Percentiles rank a stretch among this genome's conserved stretches.
Conservation (phyloP, 2,113 vertebrate genomes). For the Hypomesus transpacificus region DNA sequence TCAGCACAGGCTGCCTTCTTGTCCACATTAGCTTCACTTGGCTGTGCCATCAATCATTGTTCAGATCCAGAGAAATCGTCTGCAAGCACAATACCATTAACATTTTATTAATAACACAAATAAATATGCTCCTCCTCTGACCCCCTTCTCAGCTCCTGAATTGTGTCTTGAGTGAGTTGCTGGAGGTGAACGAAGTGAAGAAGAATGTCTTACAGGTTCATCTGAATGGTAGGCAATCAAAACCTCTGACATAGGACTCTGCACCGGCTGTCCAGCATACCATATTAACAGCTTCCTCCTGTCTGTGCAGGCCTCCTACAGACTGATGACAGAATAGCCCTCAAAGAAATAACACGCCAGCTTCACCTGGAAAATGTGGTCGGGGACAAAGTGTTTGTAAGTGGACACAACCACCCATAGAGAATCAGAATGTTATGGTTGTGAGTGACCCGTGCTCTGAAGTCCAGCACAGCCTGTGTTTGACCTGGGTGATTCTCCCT, state of each 20-base stretch:
- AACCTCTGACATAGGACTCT: too few species aligned
- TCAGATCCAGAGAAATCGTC: too few species aligned
- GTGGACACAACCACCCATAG: slow-evolving; percentile 45
- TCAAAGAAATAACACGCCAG: slow-evolving; percentile 95
- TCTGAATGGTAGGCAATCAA: slow-evolving; percentile 81
- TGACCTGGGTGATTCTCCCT: slow-evolving; percentile 1
- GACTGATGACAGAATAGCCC: slow-evolving; percentile 85
- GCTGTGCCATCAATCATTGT: too few species aligned
- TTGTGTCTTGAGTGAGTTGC: slow-evolving; percentile 80
- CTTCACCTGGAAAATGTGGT: slow-evolving; percentile 92
- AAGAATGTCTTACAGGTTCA: slow-evolving; percentile 85
- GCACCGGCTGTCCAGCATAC: neutral
- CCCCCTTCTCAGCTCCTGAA: slow-evolving; percentile 76
- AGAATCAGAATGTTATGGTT: neutral
- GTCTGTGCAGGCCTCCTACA: slow-evolving; percentile 83
- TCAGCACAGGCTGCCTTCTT: neutral
- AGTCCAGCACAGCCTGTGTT: too few species aligned
- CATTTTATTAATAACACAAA: neutral
- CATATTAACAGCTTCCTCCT: neutral
- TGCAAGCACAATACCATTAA: too few species aligned
- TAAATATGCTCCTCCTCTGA: slow-evolving; percentile 6
- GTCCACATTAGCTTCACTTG: too few species aligned
- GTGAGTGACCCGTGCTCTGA: too few species aligned
- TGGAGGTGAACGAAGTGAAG: slow-evolving; percentile 67
- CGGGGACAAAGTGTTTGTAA: slow-evolving; percentile 96